A percentile compares a stretch with the other conserved stretches of the same genome.
phyloP scores from a whole-genome alignment of 2,888 invertebrate genomes.

The Gnatocerus cornutus region DNA sequence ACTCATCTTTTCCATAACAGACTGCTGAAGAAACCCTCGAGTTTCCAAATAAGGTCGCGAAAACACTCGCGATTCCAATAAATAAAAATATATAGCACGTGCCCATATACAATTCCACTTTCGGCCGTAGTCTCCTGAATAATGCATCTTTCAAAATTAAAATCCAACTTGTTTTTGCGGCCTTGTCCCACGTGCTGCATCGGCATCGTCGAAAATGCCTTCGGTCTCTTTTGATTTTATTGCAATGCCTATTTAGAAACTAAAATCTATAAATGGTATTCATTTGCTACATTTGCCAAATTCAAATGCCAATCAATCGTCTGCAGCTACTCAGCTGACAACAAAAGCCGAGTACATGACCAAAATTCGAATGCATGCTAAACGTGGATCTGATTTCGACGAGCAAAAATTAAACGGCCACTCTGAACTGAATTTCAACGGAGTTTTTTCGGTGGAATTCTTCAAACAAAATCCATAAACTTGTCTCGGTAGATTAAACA shows the following conservation, averaged over 20 bases:
- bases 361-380: slow-evolving; percentile 49
- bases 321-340: slow-evolving; percentile 45
- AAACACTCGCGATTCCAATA: slow-evolving; percentile 53
- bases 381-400: slow-evolving; percentile 26
- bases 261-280: slow-evolving; percentile 64
- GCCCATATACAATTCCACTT: slow-evolving; percentile 57
- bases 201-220: slow-evolving; percentile 55
- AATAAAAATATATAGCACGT: slow-evolving; percentile 59
- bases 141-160: slow-evolving; percentile 63
- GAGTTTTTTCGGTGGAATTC: neutral
- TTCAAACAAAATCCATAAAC: too few relatives aligned
- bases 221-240: slow-evolving; percentile 55
- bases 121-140: slow-evolving; percentile 62
- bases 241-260: slow-evolving; percentile 60
- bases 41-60: slow-evolving; percentile 51
- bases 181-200: slow-evolving; percentile 50
- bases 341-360: slow-evolving; percentile 52
- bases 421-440: too few relatives aligned
- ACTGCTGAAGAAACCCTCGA: slow-evolving; percentile 18
- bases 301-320: slow-evolving; percentile 64
- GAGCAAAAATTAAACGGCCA: slow-evolving; percentile 12
- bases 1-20: slow-evolving; percentile 38
- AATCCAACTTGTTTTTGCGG: slow-evolving; percentile 61
- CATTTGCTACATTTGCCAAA: slow-evolving; percentile 65
- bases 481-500: too few relatives aligned